phyloP scores from a whole-genome alignment of 1,140 invertebrate species.

The Papilio dardanus region DNA sequence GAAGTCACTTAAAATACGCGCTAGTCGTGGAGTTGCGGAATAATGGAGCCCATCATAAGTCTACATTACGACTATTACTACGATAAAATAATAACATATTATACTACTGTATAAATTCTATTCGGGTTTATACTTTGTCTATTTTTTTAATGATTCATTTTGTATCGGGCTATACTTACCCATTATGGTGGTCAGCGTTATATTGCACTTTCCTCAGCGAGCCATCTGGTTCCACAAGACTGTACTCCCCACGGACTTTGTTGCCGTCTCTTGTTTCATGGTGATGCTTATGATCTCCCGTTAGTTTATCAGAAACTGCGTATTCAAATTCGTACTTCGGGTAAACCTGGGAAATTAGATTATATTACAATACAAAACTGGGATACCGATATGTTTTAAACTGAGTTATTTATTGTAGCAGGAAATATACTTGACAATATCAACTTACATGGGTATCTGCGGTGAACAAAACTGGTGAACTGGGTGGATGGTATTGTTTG shows the following conservation, averaged over 20 bases:
- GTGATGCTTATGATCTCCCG: slow-evolving; percentile 82
- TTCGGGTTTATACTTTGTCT: too few species aligned
- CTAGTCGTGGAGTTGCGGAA: too few species aligned
- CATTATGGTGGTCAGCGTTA: slow-evolving; percentile 69
- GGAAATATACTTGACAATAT: not conserved
- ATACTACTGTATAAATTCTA: too few species aligned
- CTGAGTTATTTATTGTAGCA: not conserved
- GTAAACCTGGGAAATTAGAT: slow-evolving; percentile 60
- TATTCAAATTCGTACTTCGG: slow-evolving; percentile 84
- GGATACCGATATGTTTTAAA: not conserved
- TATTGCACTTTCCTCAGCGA: slow-evolving; percentile 84
- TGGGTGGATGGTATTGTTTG: slow-evolving; percentile 61
- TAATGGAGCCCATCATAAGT: too few species aligned
- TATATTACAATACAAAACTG: not conserved
- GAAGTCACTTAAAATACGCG: too few species aligned
- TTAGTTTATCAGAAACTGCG: slow-evolving; percentile 82
- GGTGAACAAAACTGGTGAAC: slow-evolving; percentile 42
- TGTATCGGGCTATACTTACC: slow-evolving; percentile 51
- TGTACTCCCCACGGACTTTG: slow-evolving; percentile 85
- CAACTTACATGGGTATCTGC: slow-evolving; percentile 61
- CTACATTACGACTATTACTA: too few species aligned
- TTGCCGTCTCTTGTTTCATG: slow-evolving; percentile 82
- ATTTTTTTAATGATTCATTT: not conserved
- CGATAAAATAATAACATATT: too few species aligned
- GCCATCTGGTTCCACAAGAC: slow-evolving; percentile 86